These are phyloP conservation scores for Ciona savignyi DNA, from an alignment of 23 tunicate genomes.

Conservation along the genomic window DNA sequence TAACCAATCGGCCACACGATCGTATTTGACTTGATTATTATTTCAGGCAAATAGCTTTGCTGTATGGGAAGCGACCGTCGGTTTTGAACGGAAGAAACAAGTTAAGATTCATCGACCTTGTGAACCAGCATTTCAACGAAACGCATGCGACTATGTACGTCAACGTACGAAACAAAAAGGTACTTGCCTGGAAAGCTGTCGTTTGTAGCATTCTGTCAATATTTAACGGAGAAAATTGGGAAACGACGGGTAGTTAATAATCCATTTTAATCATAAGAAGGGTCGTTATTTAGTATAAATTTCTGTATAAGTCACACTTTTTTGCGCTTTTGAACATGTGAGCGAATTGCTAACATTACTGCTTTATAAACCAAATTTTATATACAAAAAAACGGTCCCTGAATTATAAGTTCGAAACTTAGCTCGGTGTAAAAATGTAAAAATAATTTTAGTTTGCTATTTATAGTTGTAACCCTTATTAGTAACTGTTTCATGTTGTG, in stretches of 20 bases:
- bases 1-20: background rate
- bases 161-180: constrained; percentile 14
- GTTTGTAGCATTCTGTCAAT: background rate
- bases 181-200: background rate
- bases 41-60: constrained; percentile 21
- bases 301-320: no score
- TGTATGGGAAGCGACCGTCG: constrained; percentile 67
- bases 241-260: no score
- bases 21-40: background rate
- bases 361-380: no score
- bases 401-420: no score
- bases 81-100: constrained; percentile 24
- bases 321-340: no score
- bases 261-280: no score
- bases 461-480: no score
- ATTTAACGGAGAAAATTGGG: background rate
- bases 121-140: constrained; percentile 36
- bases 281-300: background rate
- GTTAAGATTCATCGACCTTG: constrained; percentile 20
- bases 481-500: no score
- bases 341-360: no score
- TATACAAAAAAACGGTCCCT: no score
- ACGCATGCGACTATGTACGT: constrained; percentile 74
- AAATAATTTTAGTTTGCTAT: no score
- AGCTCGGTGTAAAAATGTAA: no score